Base-by-base conservation (phyloP, 2,888 invertebrate species). In the Lumbricus terrestris region DNA sequence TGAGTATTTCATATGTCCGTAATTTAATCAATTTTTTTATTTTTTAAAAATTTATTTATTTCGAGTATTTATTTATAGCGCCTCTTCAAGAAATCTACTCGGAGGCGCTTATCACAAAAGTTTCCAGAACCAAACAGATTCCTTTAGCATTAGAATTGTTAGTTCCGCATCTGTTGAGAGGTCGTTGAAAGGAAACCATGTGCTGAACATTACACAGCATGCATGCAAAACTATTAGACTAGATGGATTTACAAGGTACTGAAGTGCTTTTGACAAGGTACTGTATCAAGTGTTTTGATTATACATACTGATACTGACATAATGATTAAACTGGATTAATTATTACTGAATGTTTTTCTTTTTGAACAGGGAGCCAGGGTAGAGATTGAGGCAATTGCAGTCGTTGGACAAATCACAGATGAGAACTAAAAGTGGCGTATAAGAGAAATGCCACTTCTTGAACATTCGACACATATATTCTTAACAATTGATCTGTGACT, bases 371-470 rank as follows among this genome's bases (percentile, higher is more conserved):
- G 96, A 90, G 97, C 97, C 0, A 96, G 96, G 37, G 96, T 98
- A 33, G 98, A 98, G 95, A 98, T 98, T 92, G 98, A 98, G 95
- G 97, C 97, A 20, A 96, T 98, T 93, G 98, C 98, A 42, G 95
- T 97, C 88, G 96, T 96, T 91, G 97, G 97, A 83, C 90, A 91
- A 47, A 88, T 90, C 69, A 54, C 54, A 20, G 89, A 89, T 33
- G 89, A 34, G 89, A 18, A 42, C 33, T 89, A 35, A 89, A 69
- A 69, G 23, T 23, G 20, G 47, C 47, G 20, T 4, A 23, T n/a
- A n/a, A 1, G 47, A 47, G 47, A 69, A n/a, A 69, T 69, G 69
- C 69, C 69, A 69, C 69, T 69, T 69, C 69, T 69, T 29, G n/a
- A 69, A 69, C 69, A 6, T 69, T 8, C 69, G 20, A 47, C 47